Conservation (phyloP, 2,797 vertebrate species). For the Urocyon cinereoargenteus region DNA sequence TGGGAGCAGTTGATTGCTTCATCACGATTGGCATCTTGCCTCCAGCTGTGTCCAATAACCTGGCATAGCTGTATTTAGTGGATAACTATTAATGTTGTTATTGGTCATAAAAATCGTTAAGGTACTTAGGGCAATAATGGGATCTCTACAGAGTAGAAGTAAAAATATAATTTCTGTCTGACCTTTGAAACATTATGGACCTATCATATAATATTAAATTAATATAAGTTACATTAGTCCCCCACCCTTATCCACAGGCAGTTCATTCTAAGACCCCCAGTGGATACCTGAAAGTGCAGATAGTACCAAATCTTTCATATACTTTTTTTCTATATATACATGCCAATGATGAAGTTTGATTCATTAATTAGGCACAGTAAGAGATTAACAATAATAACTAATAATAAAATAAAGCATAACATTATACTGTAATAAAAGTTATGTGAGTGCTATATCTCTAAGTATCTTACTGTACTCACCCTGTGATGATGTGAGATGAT, state of each 20-base stretch:
- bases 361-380: not conserved
- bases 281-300: not conserved
- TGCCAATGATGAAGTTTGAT: not conserved
- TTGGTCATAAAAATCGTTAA: constrained; percentile 65
- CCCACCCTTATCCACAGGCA: not conserved
- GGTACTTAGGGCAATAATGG: constrained; percentile 67
- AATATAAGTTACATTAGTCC: not conserved
- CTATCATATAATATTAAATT: constrained; percentile 35
- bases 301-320: not conserved
- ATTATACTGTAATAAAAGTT: not conserved
- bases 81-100: constrained; percentile 62
- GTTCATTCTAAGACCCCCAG: not conserved
- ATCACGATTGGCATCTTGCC: constrained; percentile 57
- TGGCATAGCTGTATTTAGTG: constrained; percentile 52
- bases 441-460: not conserved
- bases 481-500: not conserved
- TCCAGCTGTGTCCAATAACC: constrained; percentile 66
- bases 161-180: constrained; percentile 50
- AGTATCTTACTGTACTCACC: not conserved
- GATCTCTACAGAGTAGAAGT: constrained; percentile 52
- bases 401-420: not conserved
- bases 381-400: not conserved
- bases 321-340: not conserved
- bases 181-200: constrained; percentile 58
- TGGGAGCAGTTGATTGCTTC: constrained; percentile 63